A percentile compares a stretch with the other conserved stretches of the same genome.
These are phyloP conservation scores for Rotaria macrura DNA, from an alignment of 2,888 invertebrate species.

Conservation along the genomic window DNA sequence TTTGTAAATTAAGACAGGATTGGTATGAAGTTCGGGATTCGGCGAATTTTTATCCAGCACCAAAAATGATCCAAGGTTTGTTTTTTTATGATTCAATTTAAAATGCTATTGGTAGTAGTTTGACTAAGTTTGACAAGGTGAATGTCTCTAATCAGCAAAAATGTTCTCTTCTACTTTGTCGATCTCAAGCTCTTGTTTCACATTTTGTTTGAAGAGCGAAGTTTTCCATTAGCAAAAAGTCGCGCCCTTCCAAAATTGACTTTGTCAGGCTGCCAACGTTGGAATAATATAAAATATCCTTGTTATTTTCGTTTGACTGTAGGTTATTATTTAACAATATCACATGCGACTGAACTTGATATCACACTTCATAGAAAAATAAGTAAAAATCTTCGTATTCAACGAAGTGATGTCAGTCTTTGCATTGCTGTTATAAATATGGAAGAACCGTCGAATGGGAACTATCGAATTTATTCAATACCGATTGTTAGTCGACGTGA, in stretches of 20 bases:
- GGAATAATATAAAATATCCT: too few relatives aligned
- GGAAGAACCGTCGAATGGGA: not conserved
- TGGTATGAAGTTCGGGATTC: constrained; percentile 29
- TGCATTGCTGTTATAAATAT: not conserved
- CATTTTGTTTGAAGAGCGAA: too few relatives aligned
- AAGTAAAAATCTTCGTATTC: constrained; percentile 11
- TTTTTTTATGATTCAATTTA: too few relatives aligned
- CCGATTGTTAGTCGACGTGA: not conserved
- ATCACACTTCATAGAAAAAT: constrained; percentile 4
- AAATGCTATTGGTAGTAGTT: too few relatives aligned
- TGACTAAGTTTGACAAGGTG: too few relatives aligned
- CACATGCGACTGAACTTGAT: not conserved
- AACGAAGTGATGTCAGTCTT: constrained; percentile 2
- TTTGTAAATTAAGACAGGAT: constrained; percentile 27
- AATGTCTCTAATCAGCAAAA: too few relatives aligned
- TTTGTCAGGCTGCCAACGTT: too few relatives aligned
- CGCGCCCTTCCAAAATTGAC: too few relatives aligned
- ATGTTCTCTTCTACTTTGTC: too few relatives aligned
- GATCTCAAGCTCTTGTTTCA: too few relatives aligned
- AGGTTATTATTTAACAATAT: not conserved
- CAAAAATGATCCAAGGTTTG: not conserved
- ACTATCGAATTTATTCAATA: not conserved
- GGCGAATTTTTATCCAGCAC: constrained; percentile 19
- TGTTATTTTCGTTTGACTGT: not conserved
- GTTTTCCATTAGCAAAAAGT: too few relatives aligned